phyloP scores from a whole-genome alignment of 2,113 vertebrate species.

The Pygoscelis antarcticus region DNA sequence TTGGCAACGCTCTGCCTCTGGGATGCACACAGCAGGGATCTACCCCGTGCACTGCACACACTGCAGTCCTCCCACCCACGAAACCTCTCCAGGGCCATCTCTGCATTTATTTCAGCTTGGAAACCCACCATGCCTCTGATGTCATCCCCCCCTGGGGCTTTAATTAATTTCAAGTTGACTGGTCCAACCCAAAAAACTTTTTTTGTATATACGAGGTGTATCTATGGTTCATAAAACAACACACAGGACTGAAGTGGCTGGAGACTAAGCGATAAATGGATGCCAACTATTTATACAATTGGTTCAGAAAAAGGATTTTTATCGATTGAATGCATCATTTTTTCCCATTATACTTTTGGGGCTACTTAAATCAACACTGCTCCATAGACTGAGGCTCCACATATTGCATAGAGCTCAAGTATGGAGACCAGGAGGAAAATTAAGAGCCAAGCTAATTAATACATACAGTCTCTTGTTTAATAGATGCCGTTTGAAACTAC shows the following conservation, averaged over 20 bases:
- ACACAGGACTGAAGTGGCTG: not conserved
- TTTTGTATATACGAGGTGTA: not conserved
- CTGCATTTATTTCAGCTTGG: constrained; percentile 34
- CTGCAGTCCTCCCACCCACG: constrained; percentile 24
- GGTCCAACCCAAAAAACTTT: not conserved
- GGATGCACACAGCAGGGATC: not conserved
- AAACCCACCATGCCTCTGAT: constrained; percentile 41
- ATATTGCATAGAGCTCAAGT: not conserved
- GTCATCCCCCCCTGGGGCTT: not conserved
- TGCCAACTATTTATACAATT: constrained; percentile 27
- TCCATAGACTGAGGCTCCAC: not conserved
- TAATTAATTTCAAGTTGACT: constrained; percentile 30
- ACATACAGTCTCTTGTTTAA: not conserved
- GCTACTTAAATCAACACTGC: constrained; percentile 4
- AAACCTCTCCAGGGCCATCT: constrained; percentile 2
- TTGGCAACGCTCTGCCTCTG: not conserved
- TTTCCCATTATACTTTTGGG: constrained; percentile 22
- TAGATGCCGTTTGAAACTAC: constrained; percentile 19
- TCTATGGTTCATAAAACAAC: constrained; percentile 18
- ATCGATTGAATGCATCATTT: constrained; percentile 36
- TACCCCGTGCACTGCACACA: not conserved
- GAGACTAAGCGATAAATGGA: constrained; percentile 31
- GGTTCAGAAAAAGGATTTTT: constrained; percentile 14
- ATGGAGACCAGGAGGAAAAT: not conserved
- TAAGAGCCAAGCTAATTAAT: constrained; percentile 16